Evolutionary conservation across 2,888 invertebrate genomes (phyloP).

Genomic region (Hartigia nigra): DNA sequence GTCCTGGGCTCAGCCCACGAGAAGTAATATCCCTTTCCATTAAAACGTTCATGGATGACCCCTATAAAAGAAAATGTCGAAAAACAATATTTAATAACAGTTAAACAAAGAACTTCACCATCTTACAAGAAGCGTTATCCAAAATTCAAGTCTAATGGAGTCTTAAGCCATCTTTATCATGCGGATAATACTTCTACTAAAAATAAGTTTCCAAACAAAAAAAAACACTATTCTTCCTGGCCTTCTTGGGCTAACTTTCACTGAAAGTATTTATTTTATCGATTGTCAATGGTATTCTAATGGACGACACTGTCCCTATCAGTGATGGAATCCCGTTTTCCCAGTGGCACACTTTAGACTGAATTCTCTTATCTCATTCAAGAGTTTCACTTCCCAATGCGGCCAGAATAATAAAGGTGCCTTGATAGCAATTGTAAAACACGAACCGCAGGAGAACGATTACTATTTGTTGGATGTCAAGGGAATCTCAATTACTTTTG

Average conservation of each 20-base stretch:
- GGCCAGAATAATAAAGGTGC: constrained; percentile 11
- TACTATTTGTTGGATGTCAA: constrained; percentile 22
- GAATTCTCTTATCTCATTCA: constrained; percentile 17
- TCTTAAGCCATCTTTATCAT: not conserved
- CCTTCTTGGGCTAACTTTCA: not conserved
- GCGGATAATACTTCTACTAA: not conserved
- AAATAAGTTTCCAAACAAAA: not conserved
- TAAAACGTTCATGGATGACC: constrained; percentile 63
- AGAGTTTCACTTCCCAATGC: constrained; percentile 32
- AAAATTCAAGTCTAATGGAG: not conserved
- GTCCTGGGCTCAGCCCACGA: constrained; percentile 85
- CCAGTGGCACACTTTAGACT: constrained; percentile 27
- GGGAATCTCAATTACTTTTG: constrained; percentile 19
- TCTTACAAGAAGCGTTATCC: not conserved
- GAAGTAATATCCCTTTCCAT: constrained; percentile 84
- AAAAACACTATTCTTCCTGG: not conserved
- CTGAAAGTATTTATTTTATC: constrained; percentile 1
- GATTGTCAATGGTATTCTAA: constrained; percentile 9
- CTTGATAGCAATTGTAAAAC: constrained; percentile 16
- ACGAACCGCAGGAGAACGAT: constrained; percentile 25
- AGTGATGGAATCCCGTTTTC: constrained; percentile 1
- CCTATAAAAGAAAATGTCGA: constrained; percentile 47
- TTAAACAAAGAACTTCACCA: not conserved
- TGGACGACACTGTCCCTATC: not conserved
- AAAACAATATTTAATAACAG: not conserved